Conservation (phyloP, 2,888 invertebrate species). For the Patella caerulea region DNA sequence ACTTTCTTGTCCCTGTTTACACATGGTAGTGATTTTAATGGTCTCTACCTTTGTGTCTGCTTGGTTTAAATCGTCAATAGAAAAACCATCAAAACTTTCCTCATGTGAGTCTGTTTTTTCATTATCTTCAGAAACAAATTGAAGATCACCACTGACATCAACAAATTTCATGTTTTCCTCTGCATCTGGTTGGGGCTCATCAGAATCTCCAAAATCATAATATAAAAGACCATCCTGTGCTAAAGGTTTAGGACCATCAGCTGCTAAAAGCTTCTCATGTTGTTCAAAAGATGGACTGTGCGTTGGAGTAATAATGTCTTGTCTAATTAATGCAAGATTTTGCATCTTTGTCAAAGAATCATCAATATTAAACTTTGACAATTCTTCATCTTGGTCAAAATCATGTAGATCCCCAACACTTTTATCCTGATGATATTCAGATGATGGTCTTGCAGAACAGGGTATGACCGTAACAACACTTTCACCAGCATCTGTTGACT, state of each 20-base stretch:
- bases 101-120: not conserved
- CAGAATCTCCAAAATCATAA: conserved; percentile 6
- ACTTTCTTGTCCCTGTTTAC: no score
- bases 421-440: not conserved
- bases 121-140: not conserved
- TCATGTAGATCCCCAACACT: not conserved
- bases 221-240: not conserved
- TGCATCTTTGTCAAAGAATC: not conserved
- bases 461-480: conserved; percentile 5
- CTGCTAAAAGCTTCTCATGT: not conserved
- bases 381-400: not conserved
- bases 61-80: no score
- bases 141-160: not conserved
- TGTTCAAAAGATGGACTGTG: conserved; percentile 3
- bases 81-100: no score
- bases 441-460: not conserved
- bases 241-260: not conserved
- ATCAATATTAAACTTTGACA: not conserved
- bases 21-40: no score
- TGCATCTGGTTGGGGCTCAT: not conserved
- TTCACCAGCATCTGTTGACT: not conserved
- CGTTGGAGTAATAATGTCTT: not conserved
- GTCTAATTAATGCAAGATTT: not conserved
- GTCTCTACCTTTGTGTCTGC: no score
- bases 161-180: not conserved